These are phyloP conservation scores for Esox niger DNA, from an alignment of 2,113 vertebrate species.

Conservation along the genomic window DNA sequence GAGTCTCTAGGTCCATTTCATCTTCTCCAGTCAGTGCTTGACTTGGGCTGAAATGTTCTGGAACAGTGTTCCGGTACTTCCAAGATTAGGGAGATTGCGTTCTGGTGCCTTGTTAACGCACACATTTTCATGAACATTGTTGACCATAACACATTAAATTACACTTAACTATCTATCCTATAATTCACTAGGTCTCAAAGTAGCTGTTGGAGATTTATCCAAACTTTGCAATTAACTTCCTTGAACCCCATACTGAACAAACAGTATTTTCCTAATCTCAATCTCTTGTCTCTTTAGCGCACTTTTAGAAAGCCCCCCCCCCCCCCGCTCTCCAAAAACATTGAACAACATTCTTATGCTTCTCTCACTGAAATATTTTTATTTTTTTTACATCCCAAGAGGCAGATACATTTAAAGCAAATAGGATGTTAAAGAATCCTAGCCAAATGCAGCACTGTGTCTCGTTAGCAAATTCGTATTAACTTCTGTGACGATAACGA, in stretches of 20 bases:
- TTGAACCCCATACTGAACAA: slow-evolving; percentile 6
- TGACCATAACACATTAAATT: too few relatives aligned
- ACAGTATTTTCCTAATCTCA: not conserved
- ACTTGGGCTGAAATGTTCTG: too few relatives aligned
- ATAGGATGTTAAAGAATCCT: slow-evolving; percentile 7
- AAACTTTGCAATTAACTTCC: slow-evolving; percentile 16
- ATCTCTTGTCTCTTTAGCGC: not conserved
- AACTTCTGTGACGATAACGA: slow-evolving; percentile 18
- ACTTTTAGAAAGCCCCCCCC: not conserved
- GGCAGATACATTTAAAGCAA: slow-evolving; percentile 21
- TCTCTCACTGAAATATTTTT: slow-evolving; percentile 5
- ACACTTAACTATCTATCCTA: not conserved
- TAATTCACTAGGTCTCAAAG: not conserved
- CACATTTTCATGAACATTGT: too few relatives aligned
- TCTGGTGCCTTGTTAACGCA: too few relatives aligned
- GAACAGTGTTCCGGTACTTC: too few relatives aligned
- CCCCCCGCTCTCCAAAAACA: too few relatives aligned
- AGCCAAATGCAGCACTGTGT: not conserved
- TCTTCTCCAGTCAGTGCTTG: too few relatives aligned
- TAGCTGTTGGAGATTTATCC: not conserved
- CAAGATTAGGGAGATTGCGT: too few relatives aligned
- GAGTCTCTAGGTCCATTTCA: too few relatives aligned
- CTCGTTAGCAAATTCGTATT: slow-evolving; percentile 14
- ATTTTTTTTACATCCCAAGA: slow-evolving; percentile 13
- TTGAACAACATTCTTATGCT: not conserved